phyloP scores from a whole-genome alignment of 2,888 invertebrate genomes.

The Drosophila paramelanica region DNA sequence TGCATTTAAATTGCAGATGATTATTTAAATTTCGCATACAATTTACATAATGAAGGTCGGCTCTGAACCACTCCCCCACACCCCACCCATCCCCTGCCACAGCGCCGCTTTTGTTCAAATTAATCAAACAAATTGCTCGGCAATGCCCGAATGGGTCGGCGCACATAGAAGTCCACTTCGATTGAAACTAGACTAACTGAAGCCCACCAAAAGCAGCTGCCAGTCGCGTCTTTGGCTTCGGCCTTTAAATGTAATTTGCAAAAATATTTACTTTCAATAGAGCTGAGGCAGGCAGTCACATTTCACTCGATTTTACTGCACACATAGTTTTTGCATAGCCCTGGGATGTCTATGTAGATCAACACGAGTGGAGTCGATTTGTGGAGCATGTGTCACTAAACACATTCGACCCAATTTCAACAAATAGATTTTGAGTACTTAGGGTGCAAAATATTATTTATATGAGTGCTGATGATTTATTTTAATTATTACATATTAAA shows the following conservation, averaged over 20 bases:
- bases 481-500: too few relatives aligned
- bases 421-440: background rate
- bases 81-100: background rate
- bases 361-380: background rate
- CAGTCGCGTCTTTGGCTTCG: conserved; percentile 46
- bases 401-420: conserved; percentile 15
- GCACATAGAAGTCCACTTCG: conserved; percentile 11
- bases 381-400: conserved; percentile 4
- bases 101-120: conserved; percentile 44
- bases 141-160: conserved; percentile 31
- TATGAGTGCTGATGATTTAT: too few relatives aligned
- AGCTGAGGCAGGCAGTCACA: background rate
- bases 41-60: conserved; percentile 80
- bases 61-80: conserved; percentile 1
- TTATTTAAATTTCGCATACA: conserved; percentile 79
- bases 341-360: conserved; percentile 26
- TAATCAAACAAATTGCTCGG: conserved; percentile 78
- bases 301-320: background rate
- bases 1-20: conserved; percentile 80
- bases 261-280: conserved; percentile 77
- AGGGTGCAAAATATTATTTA: too few relatives aligned
- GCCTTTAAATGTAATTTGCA: conserved; percentile 69
- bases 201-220: conserved; percentile 29
- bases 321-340: conserved; percentile 33
- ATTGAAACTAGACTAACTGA: conserved; percentile 12